Percentiles rank a stretch among this genome's conserved stretches.
phyloP scores from a whole-genome alignment of 2,888 invertebrate genomes.

The Caenorhabditis panamensis region DNA sequence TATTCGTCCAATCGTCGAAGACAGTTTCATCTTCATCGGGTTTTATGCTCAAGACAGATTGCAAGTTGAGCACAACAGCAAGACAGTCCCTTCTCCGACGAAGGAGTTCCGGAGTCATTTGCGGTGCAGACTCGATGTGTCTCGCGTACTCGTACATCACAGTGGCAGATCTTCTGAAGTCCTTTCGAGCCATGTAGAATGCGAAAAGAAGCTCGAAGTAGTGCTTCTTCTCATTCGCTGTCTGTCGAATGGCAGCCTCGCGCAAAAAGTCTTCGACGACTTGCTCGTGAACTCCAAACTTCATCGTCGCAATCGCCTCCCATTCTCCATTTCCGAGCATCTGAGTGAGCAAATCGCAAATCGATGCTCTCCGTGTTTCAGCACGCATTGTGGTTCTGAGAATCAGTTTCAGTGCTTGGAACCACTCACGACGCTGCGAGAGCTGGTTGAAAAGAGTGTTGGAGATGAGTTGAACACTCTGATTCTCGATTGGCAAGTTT shows the following conservation, averaged over 20 bases:
- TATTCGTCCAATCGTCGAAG: conserved; percentile 52
- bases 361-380: conserved; percentile 48
- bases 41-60: conserved; percentile 57
- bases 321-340: conserved; percentile 54
- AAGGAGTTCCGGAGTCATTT: conserved; percentile 68
- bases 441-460: conserved; percentile 74
- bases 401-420: conserved; percentile 68
- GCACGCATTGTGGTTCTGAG: conserved; percentile 42
- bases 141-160: conserved; percentile 70
- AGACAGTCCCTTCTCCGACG: conserved; percentile 70
- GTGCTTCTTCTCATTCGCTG: conserved; percentile 52
- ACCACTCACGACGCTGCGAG: conserved; percentile 64
- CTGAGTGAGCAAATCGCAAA: conserved; percentile 52
- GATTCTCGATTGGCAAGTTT: conserved; percentile 55
- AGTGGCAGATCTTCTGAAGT: conserved; percentile 67
- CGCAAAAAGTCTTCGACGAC: conserved; percentile 62
- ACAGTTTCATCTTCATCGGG: conserved; percentile 26
- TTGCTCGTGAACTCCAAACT: conserved; percentile 50
- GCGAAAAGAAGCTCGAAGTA: conserved; percentile 65
- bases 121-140: conserved; percentile 62
- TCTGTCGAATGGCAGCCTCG: conserved; percentile 59
- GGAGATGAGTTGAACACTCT: conserved; percentile 64
- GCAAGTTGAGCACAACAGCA: conserved; percentile 66
- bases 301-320: conserved; percentile 62
- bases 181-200: conserved; percentile 57